Base-by-base conservation (phyloP, 2,888 invertebrate genomes). In the Drosophila borealis region DNA sequence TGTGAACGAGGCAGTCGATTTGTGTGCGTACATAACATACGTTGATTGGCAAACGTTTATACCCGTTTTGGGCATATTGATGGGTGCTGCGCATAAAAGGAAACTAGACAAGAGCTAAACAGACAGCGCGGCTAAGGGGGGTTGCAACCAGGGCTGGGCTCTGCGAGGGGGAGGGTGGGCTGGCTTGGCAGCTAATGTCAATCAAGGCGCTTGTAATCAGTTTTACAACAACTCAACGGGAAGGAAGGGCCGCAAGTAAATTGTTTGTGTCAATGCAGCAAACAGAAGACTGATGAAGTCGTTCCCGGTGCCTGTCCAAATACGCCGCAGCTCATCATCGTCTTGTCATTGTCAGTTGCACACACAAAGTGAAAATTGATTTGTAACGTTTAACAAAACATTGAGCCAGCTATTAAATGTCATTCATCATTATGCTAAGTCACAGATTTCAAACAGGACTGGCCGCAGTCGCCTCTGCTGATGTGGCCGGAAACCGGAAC, bases 341-440 rank as follows among this genome's bases (percentile, higher is more conserved):
- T 51, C 66, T 55, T 72, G 84, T 69, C 73, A 66, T 54, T 83
- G 81, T 87, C 81, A 80, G 68, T 60, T 36, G 51, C 49, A 70
- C 17, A 39, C 6, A 41, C 48, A 8, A 61, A 65, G 67, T 67
- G 80, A 89, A 88, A 89, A 89, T 84, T 84, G 84, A 84, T 84
- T 84, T 89, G 88, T 88, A 89, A 88, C 84, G 76, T 89, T 89
- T 89, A 88, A 71, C 76, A 65, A 64, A 71, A 62, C 48, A 59
- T 73, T 64, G 56, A 54, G 63, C 57, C 53, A 74, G 65, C 86
- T 74, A 89, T 84, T 81, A 88, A 88, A 84, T 88, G 83, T 89
- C 83, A 84, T 84, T 84, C 83, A 84, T 84, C 83, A 84, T 84
- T 84, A 84, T 89, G 89, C 88, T 81, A 89, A 83, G 83, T 83